Conservation (phyloP, 2,888 invertebrate genomes). For the Steinernema carpocapsae region DNA sequence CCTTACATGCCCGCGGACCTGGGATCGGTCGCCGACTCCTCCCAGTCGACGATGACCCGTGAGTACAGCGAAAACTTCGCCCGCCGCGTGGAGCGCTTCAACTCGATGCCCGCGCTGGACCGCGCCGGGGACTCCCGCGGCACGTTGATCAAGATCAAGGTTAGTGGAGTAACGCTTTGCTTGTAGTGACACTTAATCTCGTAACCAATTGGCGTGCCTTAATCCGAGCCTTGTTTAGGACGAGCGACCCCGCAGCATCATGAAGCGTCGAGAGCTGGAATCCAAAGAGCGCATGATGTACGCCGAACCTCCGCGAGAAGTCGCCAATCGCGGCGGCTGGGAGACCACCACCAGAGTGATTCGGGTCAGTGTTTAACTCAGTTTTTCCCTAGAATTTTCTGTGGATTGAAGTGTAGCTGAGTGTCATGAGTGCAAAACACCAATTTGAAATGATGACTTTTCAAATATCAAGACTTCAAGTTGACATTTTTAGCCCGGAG, state of each 20-base stretch:
- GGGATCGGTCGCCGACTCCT: conserved; percentile 40
- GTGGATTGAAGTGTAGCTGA: conserved; percentile 32
- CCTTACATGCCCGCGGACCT: conserved; percentile 43
- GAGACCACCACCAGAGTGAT: conserved; percentile 26
- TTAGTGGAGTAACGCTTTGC: conserved; percentile 29
- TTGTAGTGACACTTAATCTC: conserved; percentile 3
- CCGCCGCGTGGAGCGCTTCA: conserved; percentile 40
- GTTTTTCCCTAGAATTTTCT: not conserved
- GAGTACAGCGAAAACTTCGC: conserved; percentile 40
- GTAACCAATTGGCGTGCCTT: not conserved
- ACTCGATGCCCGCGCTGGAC: conserved; percentile 44
- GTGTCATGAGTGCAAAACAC: conserved; percentile 31
- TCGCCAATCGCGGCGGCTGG: conserved; percentile 46
- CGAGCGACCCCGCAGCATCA: conserved; percentile 62
- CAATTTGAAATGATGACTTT: conserved; percentile 18
- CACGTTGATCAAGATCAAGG: conserved; percentile 46
- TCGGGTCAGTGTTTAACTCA: conserved; percentile 34
- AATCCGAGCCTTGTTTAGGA: conserved; percentile 48
- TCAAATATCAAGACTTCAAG: not conserved
- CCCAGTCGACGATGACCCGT: conserved; percentile 40
- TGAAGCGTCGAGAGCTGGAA: conserved; percentile 63
- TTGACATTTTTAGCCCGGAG: conserved; percentile 55
- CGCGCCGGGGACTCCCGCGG: conserved; percentile 35
- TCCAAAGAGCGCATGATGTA: conserved; percentile 58
- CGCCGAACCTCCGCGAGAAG: conserved; percentile 49